Base-by-base conservation (phyloP, 2,888 invertebrate genomes). In the Aphidoletes aphidimyza region DNA sequence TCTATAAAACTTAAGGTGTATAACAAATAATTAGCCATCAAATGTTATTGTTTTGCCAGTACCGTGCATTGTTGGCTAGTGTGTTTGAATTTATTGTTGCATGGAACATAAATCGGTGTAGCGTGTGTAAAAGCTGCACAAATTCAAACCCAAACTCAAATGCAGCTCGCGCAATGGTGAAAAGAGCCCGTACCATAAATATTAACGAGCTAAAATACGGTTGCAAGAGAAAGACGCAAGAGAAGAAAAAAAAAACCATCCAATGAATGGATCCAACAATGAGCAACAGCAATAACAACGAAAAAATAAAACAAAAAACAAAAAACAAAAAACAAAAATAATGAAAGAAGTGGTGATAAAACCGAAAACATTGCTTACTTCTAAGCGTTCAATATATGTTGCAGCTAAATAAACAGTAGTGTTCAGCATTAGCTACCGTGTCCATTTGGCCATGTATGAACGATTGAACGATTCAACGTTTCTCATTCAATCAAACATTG, bases 41-140 rank as follows among this genome's bases (percentile, higher is more conserved):
- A 69, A 54, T 54, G 19, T 54, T 69, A 69, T 69, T 69, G 34
- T 30, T n/a, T 30, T 69, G 69, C 14, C 2, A 5, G 22, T 17
- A 19, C 47, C 54, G 54, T 34, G 69, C 2, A 30, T 69, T 30
- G 69, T 69, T 69, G 69, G n/a, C 22, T 54, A 17, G 8, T 54
- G 69, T 69, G 30, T 69, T 9, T 47, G 8, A 47, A 54, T 30
- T 69, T 69, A 69, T 14, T 69, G 69, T 69, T 69, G 30, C 69
- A 69, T 69, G 69, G 69, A 69, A 69, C 69, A 69, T 69, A 69
- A 69, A 69, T 69, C 69, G 69, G 69, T 69, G 34, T 69, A 69
- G 69, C 69, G 69, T 69, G 69, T 34, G 11, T 11, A 8, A 69
- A 69, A 69, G 5, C 69, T 1, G 14, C 26, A 69, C n/a, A n/a